Evolutionary conservation across 2,888 invertebrate genomes (phyloP), one percentile per base, ranked within the genome.

Genomic region (Eupithecia insigniata): DNA sequence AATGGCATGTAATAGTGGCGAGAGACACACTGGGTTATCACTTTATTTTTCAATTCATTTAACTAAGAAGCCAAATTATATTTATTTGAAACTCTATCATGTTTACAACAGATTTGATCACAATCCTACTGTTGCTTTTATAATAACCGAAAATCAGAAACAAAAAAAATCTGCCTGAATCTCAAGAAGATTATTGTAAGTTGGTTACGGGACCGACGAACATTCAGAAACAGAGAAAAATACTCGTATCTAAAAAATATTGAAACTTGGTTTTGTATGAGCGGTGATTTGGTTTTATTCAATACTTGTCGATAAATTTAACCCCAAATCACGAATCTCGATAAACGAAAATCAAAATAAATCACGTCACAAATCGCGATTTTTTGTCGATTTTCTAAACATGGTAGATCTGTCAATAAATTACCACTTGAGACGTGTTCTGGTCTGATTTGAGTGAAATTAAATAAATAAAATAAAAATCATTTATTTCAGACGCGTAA

Each of bases 1-100:
- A 86, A 84, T 84, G 83, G 82, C 74, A 80, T 82, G 81, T 82
- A 77, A 79, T 78, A 75, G 73, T 78, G 66, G 81, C 73, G n/a
- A 28, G 82, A 12, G 82, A 30, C 70, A 80, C 77, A 88, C 78
- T 72, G 67, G 73, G 82, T 22, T 12, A 2, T 28, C 58, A 58
- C 0, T 30, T 18, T 55, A 22, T n/a, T 43, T 43, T 39, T 39
- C 36, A 16, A 3, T 39, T 22, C 10, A 51, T 10, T 22, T 7
- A 8, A 51, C 22, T 3, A 22, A 2, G 1, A 51, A 0, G 3
- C 22, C 2, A 22, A 22, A 10, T 51, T 51, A n/a, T n/a, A 4
- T 7, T 0, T n/a, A 28, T 6, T 7, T 14, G 12, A 16, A 28
- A 2, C 16, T 16, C 6, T 16, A 1, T 30, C 2, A 6, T 22